A percentile compares a stretch with the other conserved stretches of the same genome.
Conservation (phyloP, 92 coral and sea anemone species). For the Pocillopora grandis region DNA sequence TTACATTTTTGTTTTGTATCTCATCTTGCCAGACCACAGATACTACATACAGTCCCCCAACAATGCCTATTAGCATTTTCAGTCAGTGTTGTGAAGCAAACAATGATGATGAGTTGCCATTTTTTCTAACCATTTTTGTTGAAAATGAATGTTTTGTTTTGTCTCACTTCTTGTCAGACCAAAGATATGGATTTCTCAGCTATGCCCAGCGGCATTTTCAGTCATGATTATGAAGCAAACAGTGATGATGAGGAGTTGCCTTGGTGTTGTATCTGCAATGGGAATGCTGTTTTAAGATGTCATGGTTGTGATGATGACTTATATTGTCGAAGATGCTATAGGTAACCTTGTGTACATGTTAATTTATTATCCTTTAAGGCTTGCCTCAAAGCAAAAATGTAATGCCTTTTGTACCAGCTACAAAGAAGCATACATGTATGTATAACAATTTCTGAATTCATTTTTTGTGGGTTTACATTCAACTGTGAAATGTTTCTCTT, state of each 20-base stretch:
- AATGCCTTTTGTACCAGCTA: too few species aligned
- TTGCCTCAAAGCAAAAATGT: neutral
- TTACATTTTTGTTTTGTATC: too few species aligned
- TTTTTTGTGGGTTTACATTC: too few species aligned
- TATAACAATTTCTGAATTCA: too few species aligned
- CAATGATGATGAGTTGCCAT: too few species aligned
- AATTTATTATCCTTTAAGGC: neutral
- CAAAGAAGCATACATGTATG: too few species aligned
- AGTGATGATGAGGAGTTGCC: constrained; percentile 96
- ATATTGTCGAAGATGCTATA: constrained; percentile 92
- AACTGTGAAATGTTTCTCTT: too few species aligned
- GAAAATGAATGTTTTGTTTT: neutral
- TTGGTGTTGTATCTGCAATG: constrained; percentile 99
- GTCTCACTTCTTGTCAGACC: neutral
- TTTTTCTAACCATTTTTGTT: too few species aligned
- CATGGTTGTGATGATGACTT: constrained; percentile 97
- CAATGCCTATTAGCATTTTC: too few species aligned
- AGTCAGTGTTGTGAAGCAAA: too few species aligned
- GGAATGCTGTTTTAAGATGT: constrained; percentile 92
- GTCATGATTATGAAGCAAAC: constrained; percentile 75
- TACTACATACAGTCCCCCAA: too few species aligned
- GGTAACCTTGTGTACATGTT: constrained; percentile 41
- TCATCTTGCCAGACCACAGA: too few species aligned
- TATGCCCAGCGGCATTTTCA: constrained; percentile 58
- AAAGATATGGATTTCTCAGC: constrained; percentile 31